phyloP scores from a whole-genome alignment of 2,797 vertebrate genomes.

The Anguilla megastoma region DNA sequence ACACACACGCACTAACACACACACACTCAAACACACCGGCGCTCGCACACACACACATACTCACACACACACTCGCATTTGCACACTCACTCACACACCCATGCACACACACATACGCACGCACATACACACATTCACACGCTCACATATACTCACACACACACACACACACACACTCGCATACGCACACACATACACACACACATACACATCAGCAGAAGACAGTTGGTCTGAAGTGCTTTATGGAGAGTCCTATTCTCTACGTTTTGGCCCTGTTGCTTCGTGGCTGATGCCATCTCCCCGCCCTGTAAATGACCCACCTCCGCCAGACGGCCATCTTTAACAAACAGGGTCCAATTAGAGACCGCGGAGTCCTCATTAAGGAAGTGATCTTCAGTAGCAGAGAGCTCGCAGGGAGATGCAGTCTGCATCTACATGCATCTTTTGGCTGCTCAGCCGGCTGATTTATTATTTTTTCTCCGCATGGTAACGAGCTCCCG shows the following conservation, averaged over 20 bases:
- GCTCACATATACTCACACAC: background rate
- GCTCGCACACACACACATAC: no score
- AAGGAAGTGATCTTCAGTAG: conserved; percentile 31
- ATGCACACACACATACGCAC: background rate
- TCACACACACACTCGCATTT: no score
- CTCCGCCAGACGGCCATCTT: conserved; percentile 36
- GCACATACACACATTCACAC: no score
- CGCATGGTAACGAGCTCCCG: conserved; percentile 35
- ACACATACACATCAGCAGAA: background rate
- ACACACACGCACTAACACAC: background rate
- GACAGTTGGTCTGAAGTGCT: background rate
- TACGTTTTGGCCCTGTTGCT: conserved; percentile 21
- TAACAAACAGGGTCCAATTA: conserved; percentile 45
- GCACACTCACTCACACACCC: background rate
- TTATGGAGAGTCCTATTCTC: background rate
- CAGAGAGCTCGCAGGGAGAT: conserved; percentile 27
- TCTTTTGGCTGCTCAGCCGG: conserved; percentile 1
- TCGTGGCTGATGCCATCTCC: conserved; percentile 32
- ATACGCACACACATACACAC: no score
- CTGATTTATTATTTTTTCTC: conserved; percentile 29
- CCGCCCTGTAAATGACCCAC: conserved; percentile 23
- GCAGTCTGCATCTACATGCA: background rate
- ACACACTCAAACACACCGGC: no score
- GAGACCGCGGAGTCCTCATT: conserved; percentile 34
- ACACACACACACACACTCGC: background rate